phyloP scores from a whole-genome alignment of 2,113 vertebrate genomes.

The Phalacrocorax carbo region DNA sequence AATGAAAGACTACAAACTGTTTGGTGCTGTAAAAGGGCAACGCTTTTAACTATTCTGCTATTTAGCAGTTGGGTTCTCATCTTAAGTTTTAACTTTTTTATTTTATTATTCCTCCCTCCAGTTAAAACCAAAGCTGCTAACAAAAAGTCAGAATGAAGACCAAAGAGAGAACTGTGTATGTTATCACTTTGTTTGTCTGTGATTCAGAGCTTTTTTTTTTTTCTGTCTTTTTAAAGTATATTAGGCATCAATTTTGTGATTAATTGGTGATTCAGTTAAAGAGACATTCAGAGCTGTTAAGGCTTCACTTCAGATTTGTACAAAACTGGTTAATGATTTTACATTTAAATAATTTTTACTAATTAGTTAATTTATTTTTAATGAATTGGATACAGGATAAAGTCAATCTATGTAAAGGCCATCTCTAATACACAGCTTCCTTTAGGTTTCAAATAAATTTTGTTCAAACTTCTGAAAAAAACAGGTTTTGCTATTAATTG shows the following conservation, averaged over 20 bases:
- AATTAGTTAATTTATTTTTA: not conserved
- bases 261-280: not conserved
- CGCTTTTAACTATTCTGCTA: not conserved
- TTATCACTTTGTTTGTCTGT: not conserved
- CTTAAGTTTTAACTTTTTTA: not conserved
- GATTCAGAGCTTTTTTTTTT: not conserved
- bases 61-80: not conserved
- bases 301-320: not conserved
- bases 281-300: not conserved
- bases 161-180: constrained; percentile 39
- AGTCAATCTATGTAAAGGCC: not conserved
- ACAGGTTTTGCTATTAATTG: not conserved
- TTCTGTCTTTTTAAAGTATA: not conserved
- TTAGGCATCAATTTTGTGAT: not conserved
- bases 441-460: not conserved
- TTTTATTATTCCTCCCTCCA: constrained; percentile 19
- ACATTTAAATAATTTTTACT: not conserved
- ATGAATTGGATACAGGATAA: not conserved
- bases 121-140: constrained; percentile 61
- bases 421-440: not conserved
- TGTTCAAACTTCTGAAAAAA: not conserved
- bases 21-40: not conserved
- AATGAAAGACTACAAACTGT: not conserved
- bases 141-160: constrained; percentile 28
- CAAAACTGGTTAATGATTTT: not conserved